Evolutionary conservation across 1,140 invertebrate genomes (phyloP).

Genomic region (Penaeus vannamei): DNA sequence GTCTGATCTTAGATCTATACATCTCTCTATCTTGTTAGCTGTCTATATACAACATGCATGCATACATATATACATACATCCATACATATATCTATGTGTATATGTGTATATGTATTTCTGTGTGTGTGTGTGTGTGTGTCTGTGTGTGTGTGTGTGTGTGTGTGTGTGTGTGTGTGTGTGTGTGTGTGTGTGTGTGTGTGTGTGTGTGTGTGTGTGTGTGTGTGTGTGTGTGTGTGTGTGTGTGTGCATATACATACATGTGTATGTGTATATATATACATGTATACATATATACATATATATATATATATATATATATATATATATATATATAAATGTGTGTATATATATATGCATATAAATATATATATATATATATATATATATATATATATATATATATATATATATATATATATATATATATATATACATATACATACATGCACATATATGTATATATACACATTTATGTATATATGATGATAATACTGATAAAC

Average conservation of each 20-base stretch:
- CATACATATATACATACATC: slow-evolving; percentile 81
- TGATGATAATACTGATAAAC: neutral
- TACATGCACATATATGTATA: neutral
- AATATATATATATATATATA: too few relatives aligned
- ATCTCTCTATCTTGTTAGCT: neutral
- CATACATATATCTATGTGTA: slow-evolving; percentile 80
- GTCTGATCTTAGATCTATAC: neutral
- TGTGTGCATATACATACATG: neutral
- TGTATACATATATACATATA: neutral
- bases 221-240: slow-evolving; percentile 17
- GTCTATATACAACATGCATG: neutral
- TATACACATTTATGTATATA: neutral
- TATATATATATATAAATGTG: too few relatives aligned
- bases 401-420: too few relatives aligned
- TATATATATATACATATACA: neutral
- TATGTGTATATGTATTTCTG: slow-evolving; percentile 80
- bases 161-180: neutral
- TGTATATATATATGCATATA: too few relatives aligned
- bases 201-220: neutral
- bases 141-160: slow-evolving; percentile 2
- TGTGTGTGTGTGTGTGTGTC: slow-evolving; percentile 77
- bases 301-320: too few relatives aligned
- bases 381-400: too few relatives aligned
- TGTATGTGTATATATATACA: neutral
- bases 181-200: neutral